Percentiles rank a stretch among this genome's conserved stretches.
These are phyloP conservation scores for Myotis pilosus DNA, from an alignment of 2,797 vertebrate genomes.

Conservation along the genomic window DNA sequence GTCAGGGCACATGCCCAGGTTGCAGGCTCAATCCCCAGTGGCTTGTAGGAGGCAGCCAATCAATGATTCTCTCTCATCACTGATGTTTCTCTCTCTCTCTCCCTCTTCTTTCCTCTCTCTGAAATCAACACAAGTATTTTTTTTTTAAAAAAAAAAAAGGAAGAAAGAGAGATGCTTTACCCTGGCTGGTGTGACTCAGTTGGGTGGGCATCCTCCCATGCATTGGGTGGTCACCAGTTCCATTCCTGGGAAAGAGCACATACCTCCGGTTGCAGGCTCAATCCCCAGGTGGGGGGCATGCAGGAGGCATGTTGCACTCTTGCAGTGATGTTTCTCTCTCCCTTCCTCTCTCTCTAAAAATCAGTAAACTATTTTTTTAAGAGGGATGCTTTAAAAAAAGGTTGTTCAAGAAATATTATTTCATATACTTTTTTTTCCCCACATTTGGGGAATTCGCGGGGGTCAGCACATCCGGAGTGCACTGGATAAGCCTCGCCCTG, in stretches of 20 bases:
- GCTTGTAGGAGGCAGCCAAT: not conserved
- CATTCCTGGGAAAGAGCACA: not conserved
- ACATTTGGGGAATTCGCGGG: too few relatives aligned
- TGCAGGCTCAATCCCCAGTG: not conserved
- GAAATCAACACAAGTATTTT: too few relatives aligned
- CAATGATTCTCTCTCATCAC: not conserved
- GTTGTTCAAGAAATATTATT: not conserved
- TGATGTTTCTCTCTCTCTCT: not conserved
- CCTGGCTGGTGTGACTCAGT: not conserved
- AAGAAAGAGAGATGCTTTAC: not conserved
- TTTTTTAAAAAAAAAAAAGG: too few relatives aligned
- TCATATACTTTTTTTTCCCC: not conserved
- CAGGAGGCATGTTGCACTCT: not conserved
- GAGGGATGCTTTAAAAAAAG: slow-evolving; percentile 8
- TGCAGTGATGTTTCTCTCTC: not conserved
- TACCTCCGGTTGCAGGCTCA: not conserved
- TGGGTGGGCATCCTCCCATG: not conserved
- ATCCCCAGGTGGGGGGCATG: not conserved
- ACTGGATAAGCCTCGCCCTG: too few relatives aligned
- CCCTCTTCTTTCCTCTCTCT: not conserved
- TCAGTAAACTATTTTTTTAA: not conserved
- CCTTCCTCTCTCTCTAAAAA: not conserved
- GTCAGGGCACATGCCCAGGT: not conserved
- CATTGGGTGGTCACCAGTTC: not conserved
- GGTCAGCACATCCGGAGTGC: too few relatives aligned